These are phyloP conservation scores for Syrmaticus mikado DNA, from an alignment of 2,113 vertebrate species.

Conservation along the genomic window DNA sequence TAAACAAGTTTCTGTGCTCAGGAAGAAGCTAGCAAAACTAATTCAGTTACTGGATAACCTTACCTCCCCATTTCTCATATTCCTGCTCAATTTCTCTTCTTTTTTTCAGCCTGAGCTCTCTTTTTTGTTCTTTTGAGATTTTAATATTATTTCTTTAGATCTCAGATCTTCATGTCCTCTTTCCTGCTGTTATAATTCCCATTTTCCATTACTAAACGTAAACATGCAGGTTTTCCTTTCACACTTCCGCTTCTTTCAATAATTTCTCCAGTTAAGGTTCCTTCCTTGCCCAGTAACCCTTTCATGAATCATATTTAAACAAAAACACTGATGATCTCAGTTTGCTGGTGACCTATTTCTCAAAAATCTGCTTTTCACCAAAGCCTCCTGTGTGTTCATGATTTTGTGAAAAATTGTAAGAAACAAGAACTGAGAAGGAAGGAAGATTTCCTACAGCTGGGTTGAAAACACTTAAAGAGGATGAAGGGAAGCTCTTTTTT, in stretches of 20 bases:
- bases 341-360: neutral
- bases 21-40: neutral
- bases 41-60: neutral
- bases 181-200: neutral
- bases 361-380: neutral
- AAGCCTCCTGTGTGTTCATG: neutral
- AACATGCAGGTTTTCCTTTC: neutral
- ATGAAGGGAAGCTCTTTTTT: neutral
- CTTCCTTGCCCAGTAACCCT: neutral
- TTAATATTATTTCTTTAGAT: neutral
- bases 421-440: neutral
- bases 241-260: neutral
- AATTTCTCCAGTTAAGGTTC: neutral
- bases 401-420: neutral
- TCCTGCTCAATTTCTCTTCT: neutral
- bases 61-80: neutral
- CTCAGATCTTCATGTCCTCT: neutral
- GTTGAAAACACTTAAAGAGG: neutral
- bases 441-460: neutral
- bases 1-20: neutral
- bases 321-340: neutral
- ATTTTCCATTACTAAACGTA: neutral
- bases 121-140: neutral
- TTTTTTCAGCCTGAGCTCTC: neutral
- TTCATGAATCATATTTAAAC: neutral